These are phyloP conservation scores for Xenopus tropicalis DNA, from an alignment of 2,113 vertebrate species.

Conservation along the genomic window DNA sequence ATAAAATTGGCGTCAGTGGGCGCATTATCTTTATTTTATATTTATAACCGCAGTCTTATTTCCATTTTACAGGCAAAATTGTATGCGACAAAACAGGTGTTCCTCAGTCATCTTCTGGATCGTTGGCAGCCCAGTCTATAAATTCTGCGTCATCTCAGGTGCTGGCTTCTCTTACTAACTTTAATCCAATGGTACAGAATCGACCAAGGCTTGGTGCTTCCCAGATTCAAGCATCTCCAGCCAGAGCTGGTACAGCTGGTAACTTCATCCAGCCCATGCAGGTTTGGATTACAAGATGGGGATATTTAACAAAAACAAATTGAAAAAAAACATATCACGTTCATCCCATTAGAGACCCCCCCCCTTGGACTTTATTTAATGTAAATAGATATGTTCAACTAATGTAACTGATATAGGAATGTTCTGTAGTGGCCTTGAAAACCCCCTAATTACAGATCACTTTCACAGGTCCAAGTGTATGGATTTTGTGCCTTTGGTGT, in stretches of 20 bases:
- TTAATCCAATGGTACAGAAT: constrained; percentile 36
- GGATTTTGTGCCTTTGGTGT: too few relatives aligned
- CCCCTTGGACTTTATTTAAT: too few relatives aligned
- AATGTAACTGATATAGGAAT: neutral
- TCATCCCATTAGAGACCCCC: too few relatives aligned
- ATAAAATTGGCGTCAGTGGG: too few relatives aligned
- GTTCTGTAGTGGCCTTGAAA: too few relatives aligned
- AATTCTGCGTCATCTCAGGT: constrained; percentile 46
- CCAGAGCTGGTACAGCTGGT: neutral
- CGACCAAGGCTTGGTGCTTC: constrained; percentile 7
- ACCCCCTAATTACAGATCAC: too few relatives aligned
- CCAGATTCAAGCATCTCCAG: constrained; percentile 23
- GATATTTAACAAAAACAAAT: neutral
- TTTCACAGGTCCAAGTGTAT: too few relatives aligned
- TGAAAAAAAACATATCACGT: too few relatives aligned
- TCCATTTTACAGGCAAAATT: constrained; percentile 18
- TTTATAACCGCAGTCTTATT: too few relatives aligned
- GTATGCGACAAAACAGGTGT: constrained; percentile 35
- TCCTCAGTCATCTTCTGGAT: constrained; percentile 6
- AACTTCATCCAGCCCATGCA: constrained; percentile 39
- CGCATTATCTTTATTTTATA: too few relatives aligned
- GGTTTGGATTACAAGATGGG: neutral
- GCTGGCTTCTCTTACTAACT: constrained; percentile 17
- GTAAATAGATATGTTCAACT: neutral
- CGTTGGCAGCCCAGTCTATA: neutral